phyloP scores from a whole-genome alignment of 2,797 vertebrate species.

The Ctenosaura bakeri region DNA sequence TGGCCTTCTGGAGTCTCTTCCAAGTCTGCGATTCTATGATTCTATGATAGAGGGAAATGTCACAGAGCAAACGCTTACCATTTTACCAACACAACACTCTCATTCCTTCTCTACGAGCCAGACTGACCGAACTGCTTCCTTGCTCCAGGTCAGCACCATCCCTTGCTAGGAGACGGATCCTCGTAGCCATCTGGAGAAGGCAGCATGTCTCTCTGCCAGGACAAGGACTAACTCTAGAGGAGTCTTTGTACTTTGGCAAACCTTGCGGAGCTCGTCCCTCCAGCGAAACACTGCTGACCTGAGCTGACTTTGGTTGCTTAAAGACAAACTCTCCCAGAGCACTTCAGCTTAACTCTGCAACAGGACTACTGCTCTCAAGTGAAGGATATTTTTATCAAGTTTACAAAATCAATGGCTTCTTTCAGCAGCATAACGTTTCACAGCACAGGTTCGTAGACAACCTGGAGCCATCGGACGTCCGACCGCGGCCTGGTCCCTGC shows the following conservation, averaged over 20 bases:
- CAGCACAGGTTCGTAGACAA: not conserved
- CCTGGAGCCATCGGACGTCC: not conserved
- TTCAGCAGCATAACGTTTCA: not conserved
- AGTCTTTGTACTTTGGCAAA: conserved; percentile 1
- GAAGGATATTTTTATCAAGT: not conserved
- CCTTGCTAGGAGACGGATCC: not conserved
- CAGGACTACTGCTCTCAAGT: not conserved
- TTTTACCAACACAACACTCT: not conserved
- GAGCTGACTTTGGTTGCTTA: not conserved
- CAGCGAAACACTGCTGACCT: not conserved
- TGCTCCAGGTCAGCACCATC: not conserved
- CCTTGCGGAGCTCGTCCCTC: not conserved
- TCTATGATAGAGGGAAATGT: not conserved
- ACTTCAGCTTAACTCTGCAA: not conserved
- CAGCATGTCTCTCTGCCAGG: not conserved
- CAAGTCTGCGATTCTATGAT: too few relatives aligned
- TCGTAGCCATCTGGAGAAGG: not conserved
- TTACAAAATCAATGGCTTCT: not conserved
- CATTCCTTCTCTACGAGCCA: not conserved
- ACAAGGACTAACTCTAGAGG: not conserved
- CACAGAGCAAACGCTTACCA: not conserved
- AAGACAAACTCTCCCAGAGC: not conserved
- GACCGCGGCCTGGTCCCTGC: not conserved
- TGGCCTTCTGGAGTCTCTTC: too few relatives aligned
- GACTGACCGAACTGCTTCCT: too few relatives aligned